Base-by-base conservation (phyloP, 2,888 invertebrate genomes). In the Metalampra italica region DNA sequence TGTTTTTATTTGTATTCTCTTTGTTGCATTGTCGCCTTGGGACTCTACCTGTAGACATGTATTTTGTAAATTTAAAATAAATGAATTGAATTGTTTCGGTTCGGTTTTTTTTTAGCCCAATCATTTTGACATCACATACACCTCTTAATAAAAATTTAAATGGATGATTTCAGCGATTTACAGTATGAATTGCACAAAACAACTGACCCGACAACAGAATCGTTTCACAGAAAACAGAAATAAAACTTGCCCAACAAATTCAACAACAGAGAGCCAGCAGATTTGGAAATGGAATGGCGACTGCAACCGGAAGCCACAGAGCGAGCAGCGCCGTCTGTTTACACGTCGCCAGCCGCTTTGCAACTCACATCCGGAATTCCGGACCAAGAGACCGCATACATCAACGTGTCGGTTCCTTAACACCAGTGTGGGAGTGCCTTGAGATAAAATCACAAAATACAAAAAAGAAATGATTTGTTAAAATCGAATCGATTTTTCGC, bases 251-350 rank as follows among this genome's bases (percentile, higher is more conserved):
- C 32, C 22, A 42, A 39, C 45, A 52, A 52, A 52, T 47, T 50
- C 30, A 52, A 53, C 50, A 47, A 34, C 43, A 37, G 41, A 13
- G 13, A 37, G 13, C 3, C 45, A 43, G n/a, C 43, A 45, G 47
- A 47, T 47, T 50, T 51, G 48, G 45, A 51, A 54, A 51, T 49
- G 49, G 49, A 51, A 51, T 49, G 34, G 45, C 47, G 42, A 38
- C 42, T 22, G 43, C 29, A 32, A 29, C 43, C 15, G 48, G 48
- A 48, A 48, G 43, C 30, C 43, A 30, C 13, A 9, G 22, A 36
- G 40, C 40, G 15, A 14, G 9, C 13, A 13, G 39, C 39, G 41
- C 7, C 9, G 41, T 22, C 41, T n/a, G 22, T 42, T 42, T 42
- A 42, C 41, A 29, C 41, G 29, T 12, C n/a, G 22, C 2, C 43